Evolutionary conservation across 2,888 invertebrate species (phyloP).

Genomic region (Heliothis peltigera): DNA sequence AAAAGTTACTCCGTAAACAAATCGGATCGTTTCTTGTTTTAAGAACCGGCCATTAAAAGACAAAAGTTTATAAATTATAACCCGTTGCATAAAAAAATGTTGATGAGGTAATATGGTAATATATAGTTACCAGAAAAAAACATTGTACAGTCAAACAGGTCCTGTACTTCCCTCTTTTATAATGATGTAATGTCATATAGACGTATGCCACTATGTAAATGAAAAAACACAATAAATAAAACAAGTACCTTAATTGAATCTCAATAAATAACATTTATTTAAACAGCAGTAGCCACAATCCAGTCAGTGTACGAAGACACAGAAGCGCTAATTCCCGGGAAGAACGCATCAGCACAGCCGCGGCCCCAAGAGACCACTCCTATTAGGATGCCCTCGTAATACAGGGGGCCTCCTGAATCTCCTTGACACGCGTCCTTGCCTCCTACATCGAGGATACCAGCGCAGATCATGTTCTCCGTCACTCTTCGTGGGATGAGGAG

Average conservation of each 20-base stretch:
- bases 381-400: constrained; percentile 70
- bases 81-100: no score
- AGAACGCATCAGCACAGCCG: constrained; percentile 77
- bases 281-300: constrained; percentile 61
- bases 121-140: no score
- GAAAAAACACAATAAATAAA: no score
- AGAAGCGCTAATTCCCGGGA: constrained; percentile 82
- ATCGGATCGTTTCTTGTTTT: no score
- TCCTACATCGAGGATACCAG: constrained; percentile 70
- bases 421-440: constrained; percentile 74
- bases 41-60: no score
- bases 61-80: no score
- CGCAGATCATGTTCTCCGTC: constrained; percentile 76
- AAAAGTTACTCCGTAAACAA: no score
- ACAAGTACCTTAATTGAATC: not conserved
- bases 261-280: constrained; percentile 29
- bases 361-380: constrained; percentile 84
- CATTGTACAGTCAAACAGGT: no score
- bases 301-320: constrained; percentile 72
- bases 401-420: constrained; percentile 79
- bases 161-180: no score
- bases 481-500: constrained; percentile 40
- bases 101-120: no score
- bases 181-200: no score
- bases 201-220: no score